Conservation (phyloP, 2,888 invertebrate genomes). For the Melikaiella ostensackeni region DNA sequence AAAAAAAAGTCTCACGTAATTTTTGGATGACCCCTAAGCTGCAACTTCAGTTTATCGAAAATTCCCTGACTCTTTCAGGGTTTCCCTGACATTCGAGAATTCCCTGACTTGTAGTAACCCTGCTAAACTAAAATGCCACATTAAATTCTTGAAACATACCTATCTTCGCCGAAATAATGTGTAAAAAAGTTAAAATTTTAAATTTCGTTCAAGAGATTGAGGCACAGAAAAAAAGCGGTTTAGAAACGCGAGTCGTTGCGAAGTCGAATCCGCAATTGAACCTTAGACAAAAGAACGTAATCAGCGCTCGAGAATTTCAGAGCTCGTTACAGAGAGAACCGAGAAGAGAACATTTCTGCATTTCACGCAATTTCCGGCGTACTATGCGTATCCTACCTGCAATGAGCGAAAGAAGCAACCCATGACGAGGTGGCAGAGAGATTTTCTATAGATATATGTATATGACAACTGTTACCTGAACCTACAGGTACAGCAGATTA, state of each 20-base stretch:
- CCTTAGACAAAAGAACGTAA: constrained; percentile 8
- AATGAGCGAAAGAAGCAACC: constrained; percentile 22
- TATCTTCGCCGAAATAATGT: too few relatives aligned
- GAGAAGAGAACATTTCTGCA: background rate
- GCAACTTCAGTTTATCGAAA: too few relatives aligned
- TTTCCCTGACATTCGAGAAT: too few relatives aligned
- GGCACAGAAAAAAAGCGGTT: background rate
- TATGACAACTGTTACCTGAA: constrained; percentile 17
- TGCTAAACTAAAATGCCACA: too few relatives aligned
- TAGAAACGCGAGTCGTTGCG: background rate
- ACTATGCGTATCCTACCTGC: constrained; percentile 8
- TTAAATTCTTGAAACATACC: too few relatives aligned
- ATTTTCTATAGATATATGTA: constrained; percentile 20
- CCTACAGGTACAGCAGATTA: background rate
- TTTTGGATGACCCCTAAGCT: too few relatives aligned
- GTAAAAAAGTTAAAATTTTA: background rate
- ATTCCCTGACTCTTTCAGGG: too few relatives aligned
- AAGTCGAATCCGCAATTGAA: background rate
- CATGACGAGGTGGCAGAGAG: constrained; percentile 15
- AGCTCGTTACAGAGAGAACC: background rate
- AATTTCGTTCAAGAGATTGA: background rate
- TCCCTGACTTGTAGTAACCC: too few relatives aligned
- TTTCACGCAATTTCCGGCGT: constrained; percentile 34
- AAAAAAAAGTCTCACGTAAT: too few relatives aligned
- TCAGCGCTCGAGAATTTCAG: constrained; percentile 17